Base-by-base conservation (phyloP, 2,888 invertebrate species). In the Acronicta alni region DNA sequence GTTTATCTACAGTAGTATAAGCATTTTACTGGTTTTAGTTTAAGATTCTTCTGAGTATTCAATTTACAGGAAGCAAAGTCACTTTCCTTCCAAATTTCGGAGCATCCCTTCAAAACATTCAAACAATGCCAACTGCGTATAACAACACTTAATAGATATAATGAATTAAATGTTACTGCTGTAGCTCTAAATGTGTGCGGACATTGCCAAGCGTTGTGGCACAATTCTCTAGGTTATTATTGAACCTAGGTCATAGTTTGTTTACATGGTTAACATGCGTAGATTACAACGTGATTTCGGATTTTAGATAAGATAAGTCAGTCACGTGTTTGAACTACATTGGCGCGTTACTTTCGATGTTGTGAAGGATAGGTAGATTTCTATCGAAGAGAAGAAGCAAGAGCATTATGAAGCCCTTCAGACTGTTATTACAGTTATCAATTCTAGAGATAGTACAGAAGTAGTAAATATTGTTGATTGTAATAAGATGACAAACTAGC, bases 121-220 rank as follows among this genome's bases (percentile, higher is more conserved):
- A 3, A 49, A 49, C 49, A 68, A 74, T 64, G 75, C 77, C 77
- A 75, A 75, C 68, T 74, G 74, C 76, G 75, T 59, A 72, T n/a
- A 48, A 35, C 32, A 61, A 18, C n/a, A 67, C 32, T 14, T 42
- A 52, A 20, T 30, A 47, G 7, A 9, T 38, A 55, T 47, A 46
- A 46, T 54, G 3, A 42, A 56, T 49, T 30, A 51, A 51, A 42
- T n/a, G 23, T 42, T 55, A 48, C 56, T 39, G 39, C 32, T 51
- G 51, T 51, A 44, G 26, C 43, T 44, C n/a, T 26, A 39, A 59
- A 57, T 62, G 67, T 59, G 52, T 43, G 44, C 16, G 45, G 38
- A 57, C 43, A 59, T 57, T 71, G 75, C 71, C 76, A 75, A 75
- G 54, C 14, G 38, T 32, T 39, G 55, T 43, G 44, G 46, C 59